phyloP scores from a whole-genome alignment of 1,140 invertebrate species.

The Phymastichus coffea region DNA sequence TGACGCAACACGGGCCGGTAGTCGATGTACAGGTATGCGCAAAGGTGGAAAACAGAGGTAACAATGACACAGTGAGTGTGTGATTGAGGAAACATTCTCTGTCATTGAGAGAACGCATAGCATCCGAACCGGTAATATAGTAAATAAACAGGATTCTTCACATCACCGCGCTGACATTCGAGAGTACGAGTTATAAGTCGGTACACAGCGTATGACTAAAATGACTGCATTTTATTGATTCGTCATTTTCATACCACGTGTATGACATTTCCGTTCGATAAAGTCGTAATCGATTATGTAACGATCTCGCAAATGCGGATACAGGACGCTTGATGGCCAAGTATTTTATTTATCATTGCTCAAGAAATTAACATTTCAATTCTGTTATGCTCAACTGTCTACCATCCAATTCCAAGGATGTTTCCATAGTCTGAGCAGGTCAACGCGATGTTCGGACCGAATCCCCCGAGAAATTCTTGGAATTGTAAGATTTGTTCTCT shows the following conservation, averaged over 20 bases:
- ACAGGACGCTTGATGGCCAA: too few relatives aligned
- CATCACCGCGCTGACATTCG: slow-evolving; percentile 1
- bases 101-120: neutral
- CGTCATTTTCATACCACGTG: too few relatives aligned
- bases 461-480: neutral
- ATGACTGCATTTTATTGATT: too few relatives aligned
- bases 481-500: neutral
- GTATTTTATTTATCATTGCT: too few relatives aligned
- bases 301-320: too few relatives aligned
- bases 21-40: neutral
- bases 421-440: too few relatives aligned
- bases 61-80: neutral
- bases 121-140: neutral
- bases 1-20: neutral
- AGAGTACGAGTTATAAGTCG: slow-evolving; percentile 8
- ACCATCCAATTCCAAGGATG: too few relatives aligned
- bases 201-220: too few relatives aligned
- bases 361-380: too few relatives aligned
- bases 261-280: too few relatives aligned
- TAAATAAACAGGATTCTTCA: slow-evolving; percentile 22
- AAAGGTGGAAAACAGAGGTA: neutral
- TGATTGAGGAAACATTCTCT: neutral
- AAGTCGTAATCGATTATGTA: too few relatives aligned
- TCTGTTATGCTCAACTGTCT: too few relatives aligned
- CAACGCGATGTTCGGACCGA: neutral